These are phyloP conservation scores for Zaprionus lachaisei DNA, from an alignment of 1,140 invertebrate genomes.

Conservation along the genomic window DNA sequence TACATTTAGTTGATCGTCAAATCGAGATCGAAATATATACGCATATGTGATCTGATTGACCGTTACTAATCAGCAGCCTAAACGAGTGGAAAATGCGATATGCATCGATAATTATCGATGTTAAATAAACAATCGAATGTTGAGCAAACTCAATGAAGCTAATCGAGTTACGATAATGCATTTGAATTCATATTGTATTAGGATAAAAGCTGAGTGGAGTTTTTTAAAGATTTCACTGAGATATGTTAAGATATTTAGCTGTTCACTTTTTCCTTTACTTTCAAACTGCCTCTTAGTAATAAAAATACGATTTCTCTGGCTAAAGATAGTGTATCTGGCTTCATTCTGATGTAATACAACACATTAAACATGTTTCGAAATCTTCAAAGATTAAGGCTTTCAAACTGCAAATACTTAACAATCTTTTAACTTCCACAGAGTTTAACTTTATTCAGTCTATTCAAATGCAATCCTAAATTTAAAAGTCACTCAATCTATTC, in stretches of 20 bases:
- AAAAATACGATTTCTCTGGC: background rate
- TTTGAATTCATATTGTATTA: background rate
- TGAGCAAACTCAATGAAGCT: background rate
- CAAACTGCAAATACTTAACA: no score
- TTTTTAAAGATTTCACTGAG: background rate
- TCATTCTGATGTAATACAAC: no score
- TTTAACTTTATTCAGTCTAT: no score
- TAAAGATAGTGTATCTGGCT: background rate
- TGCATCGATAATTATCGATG: background rate
- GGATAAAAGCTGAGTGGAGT: background rate
- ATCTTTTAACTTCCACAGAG: no score
- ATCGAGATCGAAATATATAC: background rate
- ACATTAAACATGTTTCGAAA: no score
- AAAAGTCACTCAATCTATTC: no score
- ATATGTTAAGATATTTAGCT: background rate
- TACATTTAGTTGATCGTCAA: conserved; percentile 7
- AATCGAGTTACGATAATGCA: conserved; percentile 2
- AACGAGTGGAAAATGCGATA: conserved; percentile 2
- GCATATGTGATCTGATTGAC: conserved; percentile 1
- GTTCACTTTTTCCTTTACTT: background rate
- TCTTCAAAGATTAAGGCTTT: no score
- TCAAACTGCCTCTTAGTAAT: no score
- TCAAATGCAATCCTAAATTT: no score
- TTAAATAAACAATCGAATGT: background rate
- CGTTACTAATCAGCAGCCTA: background rate